Conservation (phyloP, 2,888 invertebrate species). For the Elegia similella region DNA sequence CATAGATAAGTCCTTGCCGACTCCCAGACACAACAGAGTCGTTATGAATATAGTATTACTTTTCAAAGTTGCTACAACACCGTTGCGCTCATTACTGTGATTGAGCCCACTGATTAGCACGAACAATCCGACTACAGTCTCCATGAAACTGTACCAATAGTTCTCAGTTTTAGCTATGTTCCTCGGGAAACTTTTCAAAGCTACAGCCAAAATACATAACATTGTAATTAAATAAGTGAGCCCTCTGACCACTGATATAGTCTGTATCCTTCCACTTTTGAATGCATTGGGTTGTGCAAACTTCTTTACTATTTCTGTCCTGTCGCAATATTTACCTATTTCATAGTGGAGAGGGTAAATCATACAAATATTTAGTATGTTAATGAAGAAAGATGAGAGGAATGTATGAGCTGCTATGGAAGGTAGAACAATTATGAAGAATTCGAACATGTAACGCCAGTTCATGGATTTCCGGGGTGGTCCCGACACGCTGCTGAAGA, state of each 20-base stretch:
- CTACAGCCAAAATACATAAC: slow-evolving; percentile 95
- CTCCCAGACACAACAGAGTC: slow-evolving; percentile 80
- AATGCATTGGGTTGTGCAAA: slow-evolving; percentile 37
- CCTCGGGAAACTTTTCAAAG: slow-evolving; percentile 93
- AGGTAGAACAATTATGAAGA: slow-evolving; percentile 78
- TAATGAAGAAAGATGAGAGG: slow-evolving; percentile 51
- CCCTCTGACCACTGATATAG: slow-evolving; percentile 86
- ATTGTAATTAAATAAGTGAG: slow-evolving; percentile 87
- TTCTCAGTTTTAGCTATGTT: slow-evolving; percentile 93
- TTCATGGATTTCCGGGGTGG: slow-evolving; percentile 29
- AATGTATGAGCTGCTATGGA: slow-evolving; percentile 81
- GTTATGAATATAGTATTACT: slow-evolving; percentile 58
- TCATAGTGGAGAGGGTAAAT: slow-evolving; percentile 41
- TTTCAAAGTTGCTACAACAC: slow-evolving; percentile 49
- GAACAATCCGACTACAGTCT: slow-evolving; percentile 95
- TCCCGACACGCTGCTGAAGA: slow-evolving; percentile 44
- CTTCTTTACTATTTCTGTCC: slow-evolving; percentile 25
- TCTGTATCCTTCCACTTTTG: slow-evolving; percentile 41
- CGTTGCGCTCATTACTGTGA: slow-evolving; percentile 63
- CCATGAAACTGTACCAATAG: slow-evolving; percentile 96
- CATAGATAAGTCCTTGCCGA: slow-evolving; percentile 82
- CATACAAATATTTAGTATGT: slow-evolving; percentile 46
- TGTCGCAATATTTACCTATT: slow-evolving; percentile 28
- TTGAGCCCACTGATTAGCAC: slow-evolving; percentile 91
- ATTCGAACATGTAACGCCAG: slow-evolving; percentile 74